Evolutionary conservation across 30 jellyfish, hydroid and myxozoan species (phyloP).

Genomic region (Euphysa ruthae): DNA sequence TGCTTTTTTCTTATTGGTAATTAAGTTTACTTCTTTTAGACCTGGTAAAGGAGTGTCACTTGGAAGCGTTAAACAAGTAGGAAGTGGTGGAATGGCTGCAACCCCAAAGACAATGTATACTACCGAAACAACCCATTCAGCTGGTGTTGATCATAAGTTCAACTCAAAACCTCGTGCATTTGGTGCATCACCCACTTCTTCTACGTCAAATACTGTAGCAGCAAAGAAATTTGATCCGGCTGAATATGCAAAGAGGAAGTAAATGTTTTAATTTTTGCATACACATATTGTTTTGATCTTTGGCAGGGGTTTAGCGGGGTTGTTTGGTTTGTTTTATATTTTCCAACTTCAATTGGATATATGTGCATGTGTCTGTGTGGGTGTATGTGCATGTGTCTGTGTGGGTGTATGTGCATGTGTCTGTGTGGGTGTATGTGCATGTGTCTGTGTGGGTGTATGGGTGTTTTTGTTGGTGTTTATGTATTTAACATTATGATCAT

Average conservation of each 20-base stretch:
- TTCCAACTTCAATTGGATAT: too few species aligned
- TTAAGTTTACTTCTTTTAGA: conserved; percentile 53
- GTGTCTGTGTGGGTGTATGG: too few species aligned
- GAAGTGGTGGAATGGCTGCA: conserved; percentile 55
- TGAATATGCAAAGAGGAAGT: conserved; percentile 89
- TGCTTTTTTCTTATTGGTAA: too few species aligned
- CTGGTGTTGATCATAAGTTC: conserved; percentile 78
- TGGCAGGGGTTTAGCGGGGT: too few species aligned
- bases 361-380: too few species aligned
- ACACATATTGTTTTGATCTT: too few species aligned
- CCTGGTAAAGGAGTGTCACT: conserved; percentile 82
- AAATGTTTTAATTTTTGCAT: not conserved
- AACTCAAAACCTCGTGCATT: conserved; percentile 86
- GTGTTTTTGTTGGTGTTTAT: too few species aligned
- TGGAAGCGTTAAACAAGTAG: conserved; percentile 59
- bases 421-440: too few species aligned
- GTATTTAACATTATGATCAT: too few species aligned
- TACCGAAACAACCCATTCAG: conserved; percentile 83
- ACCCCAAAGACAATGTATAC: conserved; percentile 58
- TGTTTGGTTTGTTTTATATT: too few species aligned
- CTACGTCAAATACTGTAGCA: conserved; percentile 31
- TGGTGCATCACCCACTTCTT: conserved; percentile 44
- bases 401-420: too few species aligned
- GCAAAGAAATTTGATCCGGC: conserved; percentile 90
- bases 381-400: too few species aligned